phyloP scores from a whole-genome alignment of 2,797 vertebrate species.

The Hypotaenidia philippensis region DNA sequence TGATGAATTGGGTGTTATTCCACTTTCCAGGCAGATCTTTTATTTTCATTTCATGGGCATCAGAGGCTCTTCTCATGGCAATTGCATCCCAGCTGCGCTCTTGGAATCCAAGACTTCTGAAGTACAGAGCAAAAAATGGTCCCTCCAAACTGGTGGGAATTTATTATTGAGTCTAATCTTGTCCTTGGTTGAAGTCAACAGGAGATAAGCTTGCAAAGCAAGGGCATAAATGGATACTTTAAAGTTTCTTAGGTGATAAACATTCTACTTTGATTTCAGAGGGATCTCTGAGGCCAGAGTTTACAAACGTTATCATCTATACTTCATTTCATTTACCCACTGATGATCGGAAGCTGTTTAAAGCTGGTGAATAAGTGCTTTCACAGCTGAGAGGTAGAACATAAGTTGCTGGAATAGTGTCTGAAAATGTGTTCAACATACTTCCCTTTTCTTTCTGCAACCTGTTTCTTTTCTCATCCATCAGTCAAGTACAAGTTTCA shows the following conservation, averaged over 20 bases:
- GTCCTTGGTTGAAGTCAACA: conserved; percentile 31
- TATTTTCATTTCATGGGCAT: background rate
- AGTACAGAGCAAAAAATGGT: background rate
- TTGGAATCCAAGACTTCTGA: background rate
- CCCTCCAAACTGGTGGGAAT: background rate
- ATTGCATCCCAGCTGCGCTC: background rate
- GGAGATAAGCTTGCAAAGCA: conserved; percentile 28
- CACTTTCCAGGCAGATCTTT: background rate
- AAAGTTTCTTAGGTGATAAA: background rate
- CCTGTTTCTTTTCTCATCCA: background rate
- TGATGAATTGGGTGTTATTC: background rate
- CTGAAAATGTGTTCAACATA: background rate
- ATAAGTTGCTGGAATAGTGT: background rate
- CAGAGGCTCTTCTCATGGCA: background rate
- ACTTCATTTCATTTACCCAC: background rate
- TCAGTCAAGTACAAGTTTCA: background rate
- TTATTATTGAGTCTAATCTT: conserved; percentile 7
- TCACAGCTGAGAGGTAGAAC: background rate
- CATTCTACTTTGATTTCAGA: background rate
- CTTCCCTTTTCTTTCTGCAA: background rate
- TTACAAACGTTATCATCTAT: background rate
- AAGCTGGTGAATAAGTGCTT: background rate
- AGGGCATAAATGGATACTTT: background rate
- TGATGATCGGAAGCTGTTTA: background rate
- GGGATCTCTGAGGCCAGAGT: background rate